phyloP scores from a whole-genome alignment of 2,888 invertebrate species.

The Limnephilus auricula region DNA sequence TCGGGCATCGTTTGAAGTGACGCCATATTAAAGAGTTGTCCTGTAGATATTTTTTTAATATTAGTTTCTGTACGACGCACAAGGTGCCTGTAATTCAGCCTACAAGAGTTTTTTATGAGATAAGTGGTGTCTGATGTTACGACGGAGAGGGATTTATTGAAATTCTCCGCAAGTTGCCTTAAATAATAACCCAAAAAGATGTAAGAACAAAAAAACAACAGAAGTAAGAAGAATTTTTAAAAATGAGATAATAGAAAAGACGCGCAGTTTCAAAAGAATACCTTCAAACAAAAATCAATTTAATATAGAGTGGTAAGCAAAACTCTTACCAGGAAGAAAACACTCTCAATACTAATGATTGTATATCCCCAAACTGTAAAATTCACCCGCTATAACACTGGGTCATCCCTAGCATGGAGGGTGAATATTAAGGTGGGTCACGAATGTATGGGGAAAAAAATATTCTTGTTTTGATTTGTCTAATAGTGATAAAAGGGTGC shows the following conservation, averaged over 20 bases:
- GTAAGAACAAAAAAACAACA: neutral
- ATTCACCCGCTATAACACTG: too few relatives aligned
- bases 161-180: neutral
- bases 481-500: too few relatives aligned
- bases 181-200: neutral
- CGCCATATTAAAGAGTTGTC: slow-evolving; percentile 30
- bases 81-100: slow-evolving; percentile 26
- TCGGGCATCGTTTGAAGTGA: slow-evolving; percentile 6
- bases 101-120: slow-evolving; percentile 26
- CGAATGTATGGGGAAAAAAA: too few relatives aligned
- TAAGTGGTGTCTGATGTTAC: slow-evolving; percentile 11
- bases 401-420: too few relatives aligned
- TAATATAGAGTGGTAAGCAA: neutral
- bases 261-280: neutral
- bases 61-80: neutral
- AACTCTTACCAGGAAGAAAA: neutral
- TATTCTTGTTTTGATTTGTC: too few relatives aligned
- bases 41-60: slow-evolving; percentile 20
- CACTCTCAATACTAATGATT: neutral
- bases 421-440: too few relatives aligned
- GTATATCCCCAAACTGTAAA: too few relatives aligned
- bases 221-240: neutral
- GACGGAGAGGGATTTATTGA: neutral
- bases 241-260: neutral
- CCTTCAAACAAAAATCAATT: neutral